These are phyloP conservation scores for Amphiprion percula DNA, from an alignment of 2,113 vertebrate species.

Conservation along the genomic window DNA sequence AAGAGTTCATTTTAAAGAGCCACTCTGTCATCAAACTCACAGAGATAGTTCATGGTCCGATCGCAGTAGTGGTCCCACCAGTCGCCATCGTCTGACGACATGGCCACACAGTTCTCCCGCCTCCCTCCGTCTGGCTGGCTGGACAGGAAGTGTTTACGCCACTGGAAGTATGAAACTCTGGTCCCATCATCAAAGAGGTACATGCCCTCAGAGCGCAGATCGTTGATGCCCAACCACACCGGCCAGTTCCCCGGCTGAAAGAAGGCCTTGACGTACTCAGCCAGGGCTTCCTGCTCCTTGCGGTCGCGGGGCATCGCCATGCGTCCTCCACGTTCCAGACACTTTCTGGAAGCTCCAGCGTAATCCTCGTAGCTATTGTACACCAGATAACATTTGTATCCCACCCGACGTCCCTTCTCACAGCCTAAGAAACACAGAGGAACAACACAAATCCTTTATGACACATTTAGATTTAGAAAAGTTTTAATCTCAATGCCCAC, in stretches of 20 bases:
- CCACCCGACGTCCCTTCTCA: conserved; percentile 86
- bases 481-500: too few relatives aligned
- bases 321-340: conserved; percentile 86
- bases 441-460: too few relatives aligned
- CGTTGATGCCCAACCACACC: conserved; percentile 91
- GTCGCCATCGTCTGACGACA: conserved; percentile 91
- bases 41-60: conserved; percentile 90
- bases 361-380: conserved; percentile 87
- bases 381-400: conserved; percentile 90
- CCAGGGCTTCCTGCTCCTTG: conserved; percentile 86
- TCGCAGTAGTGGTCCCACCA: conserved; percentile 96
- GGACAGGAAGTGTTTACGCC: conserved; percentile 89
- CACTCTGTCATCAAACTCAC: conserved; percentile 88
- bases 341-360: conserved; percentile 85
- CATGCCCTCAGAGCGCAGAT: conserved; percentile 88
- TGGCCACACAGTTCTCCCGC: conserved; percentile 92
- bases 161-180: conserved; percentile 90
- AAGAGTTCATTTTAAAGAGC: conserved; percentile 62
- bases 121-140: conserved; percentile 91
- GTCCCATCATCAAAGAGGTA: conserved; percentile 91
- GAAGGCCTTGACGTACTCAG: conserved; percentile 85
- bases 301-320: conserved; percentile 90
- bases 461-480: neutral
- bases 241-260: conserved; percentile 92
- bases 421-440: conserved; percentile 82